Conservation (phyloP, 2,797 vertebrate genomes). For the Thunnus albacares region DNA sequence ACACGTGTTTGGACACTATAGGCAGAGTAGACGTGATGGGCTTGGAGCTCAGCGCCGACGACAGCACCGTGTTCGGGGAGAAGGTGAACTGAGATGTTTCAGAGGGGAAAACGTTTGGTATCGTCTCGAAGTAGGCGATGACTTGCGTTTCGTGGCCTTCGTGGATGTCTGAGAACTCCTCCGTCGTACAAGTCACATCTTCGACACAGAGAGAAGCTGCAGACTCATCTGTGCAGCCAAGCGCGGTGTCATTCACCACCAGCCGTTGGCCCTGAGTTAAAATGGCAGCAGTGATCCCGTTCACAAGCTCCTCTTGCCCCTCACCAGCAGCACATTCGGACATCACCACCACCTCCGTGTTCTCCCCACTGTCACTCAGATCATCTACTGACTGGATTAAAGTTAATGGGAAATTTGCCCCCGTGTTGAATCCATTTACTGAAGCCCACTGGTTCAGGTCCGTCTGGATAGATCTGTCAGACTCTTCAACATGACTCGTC, state of each 20-base stretch:
- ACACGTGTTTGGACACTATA: conserved; percentile 82
- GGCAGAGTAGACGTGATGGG: conserved; percentile 87
- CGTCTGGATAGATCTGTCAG: conserved; percentile 25
- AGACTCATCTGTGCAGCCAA: neutral
- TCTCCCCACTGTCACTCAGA: conserved; percentile 21
- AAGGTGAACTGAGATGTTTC: conserved; percentile 39
- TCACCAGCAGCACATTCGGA: conserved; percentile 55
- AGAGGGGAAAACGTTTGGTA: conserved; percentile 74
- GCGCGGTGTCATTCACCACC: conserved; percentile 2
- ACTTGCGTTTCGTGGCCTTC: conserved; percentile 55
- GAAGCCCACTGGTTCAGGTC: conserved; percentile 33
- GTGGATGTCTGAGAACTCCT: conserved; percentile 41
- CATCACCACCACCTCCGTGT: conserved; percentile 69
- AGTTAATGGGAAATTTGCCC: conserved; percentile 58
- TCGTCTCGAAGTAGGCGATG: conserved; percentile 83
- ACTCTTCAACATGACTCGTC: neutral
- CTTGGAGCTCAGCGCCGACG: conserved; percentile 77
- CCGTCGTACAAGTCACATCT: conserved; percentile 40
- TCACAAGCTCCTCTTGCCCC: conserved; percentile 54
- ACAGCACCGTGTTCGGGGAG: conserved; percentile 74
- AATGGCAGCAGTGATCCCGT: conserved; percentile 54
- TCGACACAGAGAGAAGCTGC: conserved; percentile 44
- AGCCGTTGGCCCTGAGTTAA: conserved; percentile 52
- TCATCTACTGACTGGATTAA: conserved; percentile 64
- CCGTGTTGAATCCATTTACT: neutral